Conservation (phyloP, 2,888 invertebrate genomes). For the Meiosimyza decipiens region DNA sequence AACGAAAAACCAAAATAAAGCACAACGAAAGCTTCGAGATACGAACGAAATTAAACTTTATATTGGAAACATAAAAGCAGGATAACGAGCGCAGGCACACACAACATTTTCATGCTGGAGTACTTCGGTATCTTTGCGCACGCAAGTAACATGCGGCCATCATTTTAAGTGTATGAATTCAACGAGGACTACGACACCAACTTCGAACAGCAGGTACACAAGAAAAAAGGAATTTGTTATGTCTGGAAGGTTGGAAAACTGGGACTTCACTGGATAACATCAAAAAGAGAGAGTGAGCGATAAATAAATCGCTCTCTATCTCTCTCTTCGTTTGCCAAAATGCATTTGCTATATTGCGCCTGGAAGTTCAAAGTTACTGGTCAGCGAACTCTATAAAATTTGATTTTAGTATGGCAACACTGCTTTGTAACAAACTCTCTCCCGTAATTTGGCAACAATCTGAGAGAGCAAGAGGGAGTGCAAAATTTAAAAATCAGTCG, state of each 20-base stretch:
- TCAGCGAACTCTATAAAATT: too few species aligned
- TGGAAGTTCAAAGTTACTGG: too few species aligned
- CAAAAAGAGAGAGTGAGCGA: not conserved
- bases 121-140: slow-evolving; percentile 11
- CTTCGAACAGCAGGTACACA: slow-evolving; percentile 17
- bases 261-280: slow-evolving; percentile 21
- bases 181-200: not conserved
- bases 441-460: too few species aligned
- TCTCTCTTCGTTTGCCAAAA: not conserved
- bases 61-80: not conserved
- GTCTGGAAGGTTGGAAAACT: slow-evolving; percentile 18
- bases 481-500: too few species aligned
- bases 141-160: not conserved
- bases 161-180: not conserved
- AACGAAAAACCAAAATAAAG: slow-evolving; percentile 14
- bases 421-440: too few species aligned
- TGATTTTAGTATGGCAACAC: too few species aligned
- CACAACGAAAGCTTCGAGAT: not conserved
- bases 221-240: slow-evolving; percentile 18
- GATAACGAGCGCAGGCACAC: not conserved
- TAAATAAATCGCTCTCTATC: not conserved
- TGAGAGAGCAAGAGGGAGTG: too few species aligned
- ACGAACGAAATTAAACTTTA: not conserved
- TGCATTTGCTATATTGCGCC: too few species aligned
- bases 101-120: too few species aligned